These are phyloP conservation scores for Drosophila simulans DNA, from an alignment of 1,140 invertebrate species.

Conservation along the genomic window DNA sequence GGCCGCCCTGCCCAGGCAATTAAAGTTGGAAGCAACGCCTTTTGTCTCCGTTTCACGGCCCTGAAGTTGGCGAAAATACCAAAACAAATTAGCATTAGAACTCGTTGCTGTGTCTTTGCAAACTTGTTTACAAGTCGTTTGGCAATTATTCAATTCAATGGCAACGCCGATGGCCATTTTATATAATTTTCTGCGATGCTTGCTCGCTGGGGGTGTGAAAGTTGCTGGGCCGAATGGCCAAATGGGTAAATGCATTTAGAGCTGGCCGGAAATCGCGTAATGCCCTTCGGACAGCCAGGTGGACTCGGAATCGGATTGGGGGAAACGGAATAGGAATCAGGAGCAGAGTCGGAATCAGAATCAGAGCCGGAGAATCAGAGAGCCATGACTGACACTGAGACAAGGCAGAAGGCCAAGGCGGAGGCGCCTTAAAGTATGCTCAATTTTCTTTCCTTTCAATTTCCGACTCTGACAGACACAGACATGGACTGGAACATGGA, in stretches of 20 bases:
- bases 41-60: constrained; percentile 6
- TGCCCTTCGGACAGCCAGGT: constrained; percentile 8
- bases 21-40: constrained; percentile 15
- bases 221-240: neutral
- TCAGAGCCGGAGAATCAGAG: neutral
- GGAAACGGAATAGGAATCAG: neutral
- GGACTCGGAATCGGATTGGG: neutral
- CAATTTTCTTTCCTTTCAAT: constrained; percentile 68
- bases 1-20: constrained; percentile 29
- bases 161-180: constrained; percentile 51
- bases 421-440: constrained; percentile 58
- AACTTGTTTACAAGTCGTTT: constrained; percentile 74
- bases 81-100: constrained; percentile 66
- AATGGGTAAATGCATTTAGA: constrained; percentile 51
- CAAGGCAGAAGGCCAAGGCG: constrained; percentile 1
- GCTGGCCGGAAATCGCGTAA: constrained; percentile 58
- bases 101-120: constrained; percentile 24
- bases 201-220: neutral
- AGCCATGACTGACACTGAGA: constrained; percentile 2
- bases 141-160: constrained; percentile 76
- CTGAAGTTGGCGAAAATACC: constrained; percentile 28
- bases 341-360: neutral
- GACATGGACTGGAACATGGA: constrained; percentile 2
- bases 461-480: constrained; percentile 63
- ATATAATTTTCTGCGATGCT: constrained; percentile 51